Evolutionary conservation across 1,140 invertebrate genomes (phyloP), one percentile per base, ranked within the genome.

Genomic region (Monomorium pharaonis): DNA sequence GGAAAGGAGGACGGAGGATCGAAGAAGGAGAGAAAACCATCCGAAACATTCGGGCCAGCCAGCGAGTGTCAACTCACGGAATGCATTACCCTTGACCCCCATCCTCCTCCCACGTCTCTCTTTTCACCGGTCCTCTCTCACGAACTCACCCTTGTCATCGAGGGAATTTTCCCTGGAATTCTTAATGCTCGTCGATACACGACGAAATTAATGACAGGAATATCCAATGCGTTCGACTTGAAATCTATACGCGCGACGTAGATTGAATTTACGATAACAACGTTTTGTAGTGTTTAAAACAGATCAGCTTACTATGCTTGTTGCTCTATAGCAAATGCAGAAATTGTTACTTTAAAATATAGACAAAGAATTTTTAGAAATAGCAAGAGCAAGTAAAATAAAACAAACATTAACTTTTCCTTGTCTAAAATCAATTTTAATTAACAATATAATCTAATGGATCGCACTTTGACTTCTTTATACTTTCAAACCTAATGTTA

Each of bases 51-150:
- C 90, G 88, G 88, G 87, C 88, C 78, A 86, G 85, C 90, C 89
- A 90, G n/a, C 85, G 84, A 87, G 87, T 91, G 90, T 92, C 90
- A 92, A 92, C 91, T 92, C 85, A 86, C 60, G 87, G 90, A 93
- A 93, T 93, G 92, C 91, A 89, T 93, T 92, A 92, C 90, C 91
- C 90, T 89, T 89, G 89, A 91, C 90, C 88, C 87, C 58, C 89
- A 87, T 76, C 21, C 70, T 60, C 69, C 63, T 47, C 51, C 44
- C 30, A 24, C 67, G 30, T 47, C 58, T 49, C 42, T 24, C 27
- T 56, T 75, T 86, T 70, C 83, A 62, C 63, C 65, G 60, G 30
- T 49, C 56, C 18, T 47, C 51, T 76, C 87, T 78, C 84, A 76
- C 84, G 54, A 60, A 74, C 67, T 87, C 84, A 86, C 80, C 77